Conservation (phyloP, 2,888 invertebrate species). For the Drosophila kanekoi region DNA sequence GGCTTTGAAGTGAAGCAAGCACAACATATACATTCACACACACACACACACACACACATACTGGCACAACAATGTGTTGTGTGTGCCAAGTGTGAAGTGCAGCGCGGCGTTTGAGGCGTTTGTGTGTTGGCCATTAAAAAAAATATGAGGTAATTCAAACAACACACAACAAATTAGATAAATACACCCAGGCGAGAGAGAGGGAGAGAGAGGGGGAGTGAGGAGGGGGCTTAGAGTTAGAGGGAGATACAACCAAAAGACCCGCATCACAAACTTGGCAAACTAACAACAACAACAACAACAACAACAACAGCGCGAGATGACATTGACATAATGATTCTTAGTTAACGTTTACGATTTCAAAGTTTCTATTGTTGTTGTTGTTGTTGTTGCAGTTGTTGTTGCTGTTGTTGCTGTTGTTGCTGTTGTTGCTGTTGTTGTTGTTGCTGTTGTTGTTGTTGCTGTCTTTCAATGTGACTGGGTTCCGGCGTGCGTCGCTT, state of each 20-base stretch:
- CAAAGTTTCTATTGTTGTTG: constrained; percentile 47
- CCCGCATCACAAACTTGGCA: constrained; percentile 50
- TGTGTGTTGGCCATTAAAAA: constrained; percentile 33
- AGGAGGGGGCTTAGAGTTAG: neutral
- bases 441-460: constrained; percentile 23
- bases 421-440: constrained; percentile 18
- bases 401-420: constrained; percentile 14
- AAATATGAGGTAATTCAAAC: constrained; percentile 69
- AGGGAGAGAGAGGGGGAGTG: neutral
- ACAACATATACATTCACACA: constrained; percentile 12
- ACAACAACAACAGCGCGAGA: constrained; percentile 37
- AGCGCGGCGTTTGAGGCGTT: constrained; percentile 24
- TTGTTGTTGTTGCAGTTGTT: constrained; percentile 10
- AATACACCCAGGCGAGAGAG: constrained; percentile 26
- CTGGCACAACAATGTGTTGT: constrained; percentile 26
- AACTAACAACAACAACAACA: constrained; percentile 41
- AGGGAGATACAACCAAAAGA: constrained; percentile 48
- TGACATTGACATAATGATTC: constrained; percentile 79
- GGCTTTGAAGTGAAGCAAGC: constrained; percentile 52
- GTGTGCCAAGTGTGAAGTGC: constrained; percentile 55
- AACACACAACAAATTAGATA: constrained; percentile 65
- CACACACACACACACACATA: constrained; percentile 12
- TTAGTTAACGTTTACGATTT: constrained; percentile 70
- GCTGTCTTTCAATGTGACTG: constrained; percentile 49
- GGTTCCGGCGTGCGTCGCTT: constrained; percentile 60